Evolutionary conservation across 1,140 invertebrate species (phyloP).

Genomic region (Pemphigus obesinymphae): DNA sequence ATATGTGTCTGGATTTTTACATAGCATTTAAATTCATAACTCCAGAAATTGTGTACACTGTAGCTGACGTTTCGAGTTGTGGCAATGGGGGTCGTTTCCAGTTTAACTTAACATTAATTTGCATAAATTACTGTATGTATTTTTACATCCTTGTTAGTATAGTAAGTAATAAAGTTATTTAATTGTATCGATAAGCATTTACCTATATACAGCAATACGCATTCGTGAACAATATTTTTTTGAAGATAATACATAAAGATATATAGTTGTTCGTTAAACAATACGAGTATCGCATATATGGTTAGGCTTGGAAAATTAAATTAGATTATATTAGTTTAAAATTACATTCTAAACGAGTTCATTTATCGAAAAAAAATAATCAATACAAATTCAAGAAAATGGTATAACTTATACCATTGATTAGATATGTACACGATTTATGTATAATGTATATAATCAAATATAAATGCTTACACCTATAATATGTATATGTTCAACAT

Average conservation of each 20-base stretch:
- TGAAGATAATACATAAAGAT: no score
- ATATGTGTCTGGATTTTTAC: conserved; percentile 24
- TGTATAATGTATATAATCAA: no score
- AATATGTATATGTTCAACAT: no score
- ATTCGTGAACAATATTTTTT: neutral
- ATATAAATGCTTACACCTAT: no score
- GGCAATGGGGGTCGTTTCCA: conserved; percentile 1
- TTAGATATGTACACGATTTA: no score
- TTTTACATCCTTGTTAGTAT: conserved; percentile 30
- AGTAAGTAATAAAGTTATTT: neutral
- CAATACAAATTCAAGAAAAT: no score
- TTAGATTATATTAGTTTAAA: neutral
- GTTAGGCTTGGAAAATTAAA: neutral
- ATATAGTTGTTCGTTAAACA: no score
- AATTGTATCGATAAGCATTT: neutral
- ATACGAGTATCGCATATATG: no score
- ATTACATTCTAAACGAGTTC: neutral
- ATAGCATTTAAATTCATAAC: conserved; percentile 17
- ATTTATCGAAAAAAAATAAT: no score
- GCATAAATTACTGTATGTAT: conserved; percentile 8
- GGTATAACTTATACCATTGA: no score
- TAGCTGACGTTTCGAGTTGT: neutral
- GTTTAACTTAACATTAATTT: conserved; percentile 21
- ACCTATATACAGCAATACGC: neutral
- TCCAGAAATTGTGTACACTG: neutral